Percentiles rank a stretch among this genome's conserved stretches.
These are phyloP conservation scores for Pterocles orientalis DNA, from an alignment of 2,113 vertebrate genomes.

Conservation along the genomic window DNA sequence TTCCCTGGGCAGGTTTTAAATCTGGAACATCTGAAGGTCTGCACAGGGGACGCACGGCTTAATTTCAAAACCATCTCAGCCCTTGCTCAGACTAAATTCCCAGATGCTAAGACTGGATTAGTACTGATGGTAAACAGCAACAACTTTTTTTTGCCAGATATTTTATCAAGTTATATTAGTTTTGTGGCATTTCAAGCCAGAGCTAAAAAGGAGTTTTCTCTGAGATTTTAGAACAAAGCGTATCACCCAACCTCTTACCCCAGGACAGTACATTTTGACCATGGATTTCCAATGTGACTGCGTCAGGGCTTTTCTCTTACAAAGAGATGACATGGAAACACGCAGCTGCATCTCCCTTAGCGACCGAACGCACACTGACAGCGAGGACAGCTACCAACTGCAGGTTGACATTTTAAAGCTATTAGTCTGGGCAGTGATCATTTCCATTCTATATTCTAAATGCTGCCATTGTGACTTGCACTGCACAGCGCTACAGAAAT, in stretches of 20 bases:
- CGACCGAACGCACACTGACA: background rate
- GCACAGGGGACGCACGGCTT: accelerated
- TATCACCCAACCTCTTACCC: background rate
- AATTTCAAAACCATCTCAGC: background rate
- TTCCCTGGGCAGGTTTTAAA: background rate
- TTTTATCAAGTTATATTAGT: background rate
- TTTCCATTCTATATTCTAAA: background rate
- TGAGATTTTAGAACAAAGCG: background rate
- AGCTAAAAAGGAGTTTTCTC: background rate
- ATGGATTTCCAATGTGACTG: background rate
- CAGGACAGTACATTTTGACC: background rate
- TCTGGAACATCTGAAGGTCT: background rate
- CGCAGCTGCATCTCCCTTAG: background rate
- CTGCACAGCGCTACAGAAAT: background rate
- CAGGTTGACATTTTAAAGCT: background rate
- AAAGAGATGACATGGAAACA: background rate
- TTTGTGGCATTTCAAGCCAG: background rate
- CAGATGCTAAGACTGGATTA: background rate
- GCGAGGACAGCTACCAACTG: background rate
- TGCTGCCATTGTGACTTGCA: background rate
- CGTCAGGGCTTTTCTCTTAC: background rate
- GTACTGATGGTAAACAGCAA: background rate
- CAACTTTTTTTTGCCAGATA: background rate
- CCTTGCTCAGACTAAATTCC: background rate
- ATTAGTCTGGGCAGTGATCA: background rate